Conservation (phyloP, 2,113 vertebrate genomes). For the Myanophis thanlyinensis region DNA sequence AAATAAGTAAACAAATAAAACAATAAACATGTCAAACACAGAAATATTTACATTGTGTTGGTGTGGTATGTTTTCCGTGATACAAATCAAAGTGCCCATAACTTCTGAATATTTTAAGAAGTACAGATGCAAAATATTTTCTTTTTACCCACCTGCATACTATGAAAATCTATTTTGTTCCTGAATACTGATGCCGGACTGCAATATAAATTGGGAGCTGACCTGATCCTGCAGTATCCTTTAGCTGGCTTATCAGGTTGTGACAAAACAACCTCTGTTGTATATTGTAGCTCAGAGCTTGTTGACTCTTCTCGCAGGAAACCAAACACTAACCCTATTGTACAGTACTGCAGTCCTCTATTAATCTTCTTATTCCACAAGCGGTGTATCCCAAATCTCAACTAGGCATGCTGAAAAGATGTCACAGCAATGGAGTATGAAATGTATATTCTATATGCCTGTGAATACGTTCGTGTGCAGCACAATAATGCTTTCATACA, state of each 20-base stretch:
- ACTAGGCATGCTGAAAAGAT: background rate
- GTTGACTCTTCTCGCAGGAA: background rate
- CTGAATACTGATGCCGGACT: background rate
- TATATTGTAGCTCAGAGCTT: background rate
- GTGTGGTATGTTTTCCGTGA: background rate
- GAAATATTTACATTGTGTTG: background rate
- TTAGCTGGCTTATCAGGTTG: background rate
- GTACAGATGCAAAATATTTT: background rate
- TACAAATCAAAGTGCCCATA: background rate
- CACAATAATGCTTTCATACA: background rate
- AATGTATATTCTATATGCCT: background rate
- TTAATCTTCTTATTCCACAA: background rate
- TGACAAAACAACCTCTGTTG: background rate
- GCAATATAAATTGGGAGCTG: background rate
- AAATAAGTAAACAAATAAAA: too few relatives aligned
- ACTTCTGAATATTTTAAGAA: background rate
- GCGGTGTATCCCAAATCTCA: background rate
- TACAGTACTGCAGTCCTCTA: background rate
- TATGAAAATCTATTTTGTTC: background rate
- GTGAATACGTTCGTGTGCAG: background rate
- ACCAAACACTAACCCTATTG: background rate
- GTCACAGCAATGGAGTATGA: background rate
- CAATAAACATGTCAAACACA: too few relatives aligned
- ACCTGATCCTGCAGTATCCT: background rate
- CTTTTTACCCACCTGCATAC: background rate